phyloP scores from a whole-genome alignment of 2,888 invertebrate species.

The Drosophila picticornis region DNA sequence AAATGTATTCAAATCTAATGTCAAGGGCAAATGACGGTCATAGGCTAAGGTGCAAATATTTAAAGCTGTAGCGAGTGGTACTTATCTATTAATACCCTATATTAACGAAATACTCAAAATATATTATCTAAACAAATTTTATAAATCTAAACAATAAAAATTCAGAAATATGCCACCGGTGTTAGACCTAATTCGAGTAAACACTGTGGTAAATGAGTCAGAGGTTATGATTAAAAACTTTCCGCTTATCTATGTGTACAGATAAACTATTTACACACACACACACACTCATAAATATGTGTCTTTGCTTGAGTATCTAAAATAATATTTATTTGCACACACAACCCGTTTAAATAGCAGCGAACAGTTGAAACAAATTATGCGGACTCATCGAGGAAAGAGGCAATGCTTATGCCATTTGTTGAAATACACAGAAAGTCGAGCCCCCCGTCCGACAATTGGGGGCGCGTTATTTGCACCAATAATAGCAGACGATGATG shows the following conservation, averaged over 20 bases:
- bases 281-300: background rate
- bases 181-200: background rate
- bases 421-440: constrained; percentile 66
- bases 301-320: background rate
- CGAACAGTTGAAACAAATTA: constrained; percentile 38
- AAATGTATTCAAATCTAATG: constrained; percentile 8
- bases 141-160: background rate
- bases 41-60: constrained; percentile 8
- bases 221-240: constrained; percentile 59
- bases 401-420: constrained; percentile 58
- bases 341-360: constrained; percentile 26
- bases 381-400: constrained; percentile 49
- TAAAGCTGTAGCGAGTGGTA: background rate
- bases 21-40: constrained; percentile 51
- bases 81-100: constrained; percentile 14
- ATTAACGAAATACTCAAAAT: background rate
- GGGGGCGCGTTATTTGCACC: constrained; percentile 56
- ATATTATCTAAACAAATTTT: background rate
- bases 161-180: background rate
- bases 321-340: constrained; percentile 18
- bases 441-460: constrained; percentile 61
- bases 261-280: background rate
- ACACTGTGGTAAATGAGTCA: constrained; percentile 15
- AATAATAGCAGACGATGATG: constrained; percentile 31
- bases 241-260: constrained; percentile 40